Base-by-base conservation (phyloP, 2,113 vertebrate genomes). In the Mastomys coucha region DNA sequence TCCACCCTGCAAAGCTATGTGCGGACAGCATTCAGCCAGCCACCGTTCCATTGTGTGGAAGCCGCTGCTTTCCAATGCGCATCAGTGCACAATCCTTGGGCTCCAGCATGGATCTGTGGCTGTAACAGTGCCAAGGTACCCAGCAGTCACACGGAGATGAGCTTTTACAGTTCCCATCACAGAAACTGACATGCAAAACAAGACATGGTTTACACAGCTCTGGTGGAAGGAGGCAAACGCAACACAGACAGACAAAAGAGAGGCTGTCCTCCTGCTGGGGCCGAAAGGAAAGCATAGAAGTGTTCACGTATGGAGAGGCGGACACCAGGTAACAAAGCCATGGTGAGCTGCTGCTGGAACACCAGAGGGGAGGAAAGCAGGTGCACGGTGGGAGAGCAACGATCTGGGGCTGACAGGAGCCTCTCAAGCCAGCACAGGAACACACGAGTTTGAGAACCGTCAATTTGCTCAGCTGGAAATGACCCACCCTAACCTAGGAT, bases 331-430 rank as follows among this genome's bases (percentile, higher is more conserved):
- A 16, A 51, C 3, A 75, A 88, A 77, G 63, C 26, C 42, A 91
- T 31, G 4, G 20, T 3, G 67, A 73, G 81, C 39, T 76, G 28
- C 5, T 4, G 91, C 33, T 36, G 26, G 12, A 3, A 39, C 10
- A 9, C 16, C 10, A 13, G 8, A 89, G 73, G 22, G 60, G 39
- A 81, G 26, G 33, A 78, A 94, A 82, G 63, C 45, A 77, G 39
- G 39, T 5, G 13, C 0, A 1, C 2, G 31, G 65, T n/a, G 60
- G 75, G 31, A 16, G 12, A 53, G 58, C 70, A 31, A 2, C 19
- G 0, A 8, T 26, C 63, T n/a, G 9, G 17, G 28, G 49, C 78
- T 31, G 36, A 3, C 42, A 12, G 0, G 53, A 9, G 2, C 60
- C 91, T 92, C 89, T 80, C 39, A 20, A 33, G 87, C 51, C 42